Evolutionary conservation across 2,797 vertebrate genomes (phyloP).

Genomic region (Aeoliscus strigatus): DNA sequence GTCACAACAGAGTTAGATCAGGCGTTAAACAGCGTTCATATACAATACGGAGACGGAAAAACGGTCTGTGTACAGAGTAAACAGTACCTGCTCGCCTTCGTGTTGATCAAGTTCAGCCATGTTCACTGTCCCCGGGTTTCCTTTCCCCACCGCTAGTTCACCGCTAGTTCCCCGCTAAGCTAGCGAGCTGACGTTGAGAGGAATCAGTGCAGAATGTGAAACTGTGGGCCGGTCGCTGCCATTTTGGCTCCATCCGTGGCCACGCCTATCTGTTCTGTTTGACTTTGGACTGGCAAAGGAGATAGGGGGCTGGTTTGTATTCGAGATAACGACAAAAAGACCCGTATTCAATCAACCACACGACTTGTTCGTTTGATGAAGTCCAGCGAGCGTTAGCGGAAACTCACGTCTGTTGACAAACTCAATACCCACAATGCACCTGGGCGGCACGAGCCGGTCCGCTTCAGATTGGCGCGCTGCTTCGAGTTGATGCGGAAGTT

Average conservation of each 20-base stretch:
- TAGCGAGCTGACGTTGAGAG: conserved; percentile 27
- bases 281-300: not conserved
- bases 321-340: not conserved
- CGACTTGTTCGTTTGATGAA: not conserved
- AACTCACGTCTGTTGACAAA: conserved; percentile 20
- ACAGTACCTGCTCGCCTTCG: conserved; percentile 70
- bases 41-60: not conserved
- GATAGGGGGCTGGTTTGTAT: not conserved
- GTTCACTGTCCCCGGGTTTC: conserved; percentile 36
- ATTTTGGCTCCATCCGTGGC: conserved; percentile 54
- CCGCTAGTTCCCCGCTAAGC: conserved; percentile 38
- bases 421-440: conserved; percentile 62
- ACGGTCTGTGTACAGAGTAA: not conserved
- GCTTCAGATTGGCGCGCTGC: conserved; percentile 37
- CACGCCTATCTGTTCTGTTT: conserved; percentile 47
- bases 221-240: conserved; percentile 37
- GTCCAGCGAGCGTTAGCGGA: not conserved
- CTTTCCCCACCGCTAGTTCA: no score
- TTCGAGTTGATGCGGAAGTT: conserved; percentile 1
- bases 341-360: not conserved
- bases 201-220: conserved; percentile 62
- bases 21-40: not conserved
- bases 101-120: conserved; percentile 73
- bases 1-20: conserved; percentile 46
- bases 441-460: conserved; percentile 45